phyloP scores from a whole-genome alignment of 2,888 invertebrate genomes.

The Selenia dentaria region DNA sequence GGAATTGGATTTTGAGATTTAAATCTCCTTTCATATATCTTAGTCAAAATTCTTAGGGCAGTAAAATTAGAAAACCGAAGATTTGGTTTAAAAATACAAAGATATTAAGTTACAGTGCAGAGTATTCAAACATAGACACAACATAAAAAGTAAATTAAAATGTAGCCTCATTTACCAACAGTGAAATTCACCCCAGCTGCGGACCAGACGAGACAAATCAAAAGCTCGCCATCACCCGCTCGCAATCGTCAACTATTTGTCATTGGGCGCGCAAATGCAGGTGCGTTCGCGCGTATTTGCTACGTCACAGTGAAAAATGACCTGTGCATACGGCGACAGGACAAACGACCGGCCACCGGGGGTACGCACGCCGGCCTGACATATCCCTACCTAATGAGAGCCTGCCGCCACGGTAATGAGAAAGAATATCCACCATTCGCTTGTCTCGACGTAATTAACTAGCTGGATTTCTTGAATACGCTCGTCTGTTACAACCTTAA shows the following conservation, averaged over 20 bases:
- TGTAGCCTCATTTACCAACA: too few species aligned
- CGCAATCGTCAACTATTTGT: constrained; percentile 57
- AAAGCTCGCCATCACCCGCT: constrained; percentile 44
- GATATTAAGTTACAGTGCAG: too few species aligned
- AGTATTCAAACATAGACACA: too few species aligned
- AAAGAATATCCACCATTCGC: constrained; percentile 65
- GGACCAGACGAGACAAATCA: constrained; percentile 24
- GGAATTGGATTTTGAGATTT: not conserved
- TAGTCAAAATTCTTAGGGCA: not conserved
- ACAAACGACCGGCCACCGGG: constrained; percentile 63
- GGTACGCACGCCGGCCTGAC: constrained; percentile 58
- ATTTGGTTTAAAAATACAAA: too few species aligned
- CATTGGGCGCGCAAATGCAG: constrained; percentile 58
- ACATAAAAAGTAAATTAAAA: too few species aligned
- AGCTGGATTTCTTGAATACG: constrained; percentile 44
- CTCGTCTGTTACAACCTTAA: constrained; percentile 29
- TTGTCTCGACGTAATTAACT: constrained; percentile 60
- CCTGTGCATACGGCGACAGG: constrained; percentile 59
- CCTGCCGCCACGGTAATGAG: constrained; percentile 61
- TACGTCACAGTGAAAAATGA: constrained; percentile 65
- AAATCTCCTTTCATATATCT: not conserved
- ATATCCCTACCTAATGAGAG: constrained; percentile 68
- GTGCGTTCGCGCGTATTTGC: constrained; percentile 62
- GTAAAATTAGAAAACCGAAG: too few species aligned
- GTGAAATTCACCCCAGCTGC: constrained; percentile 3